Evolutionary conservation across 2,888 invertebrate species (phyloP).

Genomic region (Suillia variegata): DNA sequence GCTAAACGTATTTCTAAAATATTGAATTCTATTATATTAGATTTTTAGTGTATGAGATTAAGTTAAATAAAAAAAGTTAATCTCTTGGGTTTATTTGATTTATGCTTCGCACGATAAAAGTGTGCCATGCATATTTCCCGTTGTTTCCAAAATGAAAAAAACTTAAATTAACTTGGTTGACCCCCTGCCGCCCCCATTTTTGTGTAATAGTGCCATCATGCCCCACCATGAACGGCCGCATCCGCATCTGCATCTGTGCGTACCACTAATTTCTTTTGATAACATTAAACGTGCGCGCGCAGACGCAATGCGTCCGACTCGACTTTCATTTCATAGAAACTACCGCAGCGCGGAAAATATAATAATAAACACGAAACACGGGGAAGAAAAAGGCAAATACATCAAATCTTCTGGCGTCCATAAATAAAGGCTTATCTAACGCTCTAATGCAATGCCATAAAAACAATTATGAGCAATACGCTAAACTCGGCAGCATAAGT

Average conservation of each 20-base stretch:
- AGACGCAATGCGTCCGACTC: neutral
- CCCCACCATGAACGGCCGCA: too few species aligned
- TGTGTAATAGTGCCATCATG: too few species aligned
- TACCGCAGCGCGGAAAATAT: neutral
- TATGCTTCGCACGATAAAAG: too few species aligned
- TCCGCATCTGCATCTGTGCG: neutral
- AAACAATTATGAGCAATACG: slow-evolving; percentile 56
- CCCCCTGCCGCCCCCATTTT: neutral
- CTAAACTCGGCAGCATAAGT: slow-evolving; percentile 44
- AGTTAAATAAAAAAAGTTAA: too few species aligned
- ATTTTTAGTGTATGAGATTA: too few species aligned
- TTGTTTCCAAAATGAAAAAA: too few species aligned
- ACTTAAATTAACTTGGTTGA: neutral
- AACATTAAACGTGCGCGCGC: slow-evolving; percentile 17
- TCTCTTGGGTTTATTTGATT: too few species aligned
- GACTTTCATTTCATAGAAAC: slow-evolving; percentile 12
- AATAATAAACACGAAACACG: slow-evolving; percentile 2
- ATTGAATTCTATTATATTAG: too few species aligned
- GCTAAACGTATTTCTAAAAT: too few species aligned
- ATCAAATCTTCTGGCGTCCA: neutral
- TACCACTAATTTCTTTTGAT: slow-evolving; percentile 10
- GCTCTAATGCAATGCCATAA: slow-evolving; percentile 51
- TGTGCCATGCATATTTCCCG: too few species aligned
- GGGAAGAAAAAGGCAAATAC: neutral
- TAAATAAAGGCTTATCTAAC: slow-evolving; percentile 20